phyloP scores from a whole-genome alignment of 2,888 invertebrate genomes.

The Ormyrus nitidulus region DNA sequence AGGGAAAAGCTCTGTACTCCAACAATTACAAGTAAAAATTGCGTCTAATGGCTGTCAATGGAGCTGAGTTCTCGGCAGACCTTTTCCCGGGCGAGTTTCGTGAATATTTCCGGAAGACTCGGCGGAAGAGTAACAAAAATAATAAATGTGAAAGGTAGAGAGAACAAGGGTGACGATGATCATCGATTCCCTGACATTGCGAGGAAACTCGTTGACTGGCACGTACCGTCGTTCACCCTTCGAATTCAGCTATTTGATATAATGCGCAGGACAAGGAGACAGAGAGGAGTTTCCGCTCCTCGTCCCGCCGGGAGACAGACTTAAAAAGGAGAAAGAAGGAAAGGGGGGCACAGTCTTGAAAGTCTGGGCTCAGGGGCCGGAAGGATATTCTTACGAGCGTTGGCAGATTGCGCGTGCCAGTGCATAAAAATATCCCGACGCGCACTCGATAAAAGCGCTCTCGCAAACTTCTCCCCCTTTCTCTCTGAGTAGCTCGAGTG shows the following conservation, averaged over 20 bases:
- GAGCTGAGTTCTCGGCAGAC: background rate
- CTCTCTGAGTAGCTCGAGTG: background rate
- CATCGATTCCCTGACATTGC: conserved; percentile 34
- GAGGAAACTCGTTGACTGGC: conserved; percentile 44
- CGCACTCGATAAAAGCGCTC: background rate
- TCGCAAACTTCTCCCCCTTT: background rate
- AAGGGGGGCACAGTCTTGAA: background rate
- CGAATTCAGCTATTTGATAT: conserved; percentile 36
- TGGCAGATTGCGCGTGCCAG: background rate
- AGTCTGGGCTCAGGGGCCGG: background rate
- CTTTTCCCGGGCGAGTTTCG: background rate
- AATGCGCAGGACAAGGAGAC: conserved; percentile 29
- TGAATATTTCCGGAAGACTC: conserved; percentile 24
- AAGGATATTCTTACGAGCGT: background rate
- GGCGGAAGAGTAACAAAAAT: conserved; percentile 32
- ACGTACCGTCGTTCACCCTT: conserved; percentile 46
- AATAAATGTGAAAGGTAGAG: conserved; percentile 15
- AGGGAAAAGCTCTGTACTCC: background rate
- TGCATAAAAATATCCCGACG: conserved; percentile 6
- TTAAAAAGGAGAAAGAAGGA: conserved; percentile 7
- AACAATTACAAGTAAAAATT: too few species aligned
- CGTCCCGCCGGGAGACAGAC: background rate
- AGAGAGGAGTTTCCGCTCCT: background rate
- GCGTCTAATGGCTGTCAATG: background rate
- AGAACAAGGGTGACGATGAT: conserved; percentile 43